Evolutionary conservation across 2,888 invertebrate species (phyloP), one percentile per base, ranked within the genome.

Genomic region (Heterodera filipjevi): DNA sequence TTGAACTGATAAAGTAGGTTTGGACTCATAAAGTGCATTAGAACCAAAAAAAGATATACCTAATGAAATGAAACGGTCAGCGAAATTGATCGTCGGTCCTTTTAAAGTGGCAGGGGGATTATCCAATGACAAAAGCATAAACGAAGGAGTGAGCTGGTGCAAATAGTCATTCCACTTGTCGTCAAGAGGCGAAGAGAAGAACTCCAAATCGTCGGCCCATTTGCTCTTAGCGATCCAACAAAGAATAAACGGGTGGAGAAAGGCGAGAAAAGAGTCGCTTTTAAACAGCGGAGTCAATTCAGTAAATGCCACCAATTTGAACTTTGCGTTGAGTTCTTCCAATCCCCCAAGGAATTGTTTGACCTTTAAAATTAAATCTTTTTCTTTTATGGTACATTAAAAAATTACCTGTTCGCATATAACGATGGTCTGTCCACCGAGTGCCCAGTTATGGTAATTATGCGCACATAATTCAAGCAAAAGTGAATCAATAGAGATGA

Each of bases 361-460:
- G 32, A 88, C 81, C 85, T 86, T 74, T n/a, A 71, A 59, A 59
- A n/a, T 53, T 53, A 2, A 35, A 68, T 3, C 39, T 30, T 14
- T 27, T n/a, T 66, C 14, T 14, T 46, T n/a, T n/a, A n/a, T n/a
- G 16, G 27, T 68, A 22, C 14, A 39, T 75, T 22, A 14, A 1
- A 35, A 39, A 32, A 6, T 46, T 32, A 86, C 86, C 81, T 88
- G 88, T 44, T 83, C 81, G 53, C 83, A 81, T 66, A 88, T 81
- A 19, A 88, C 86, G 49, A 86, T 68, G 12, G 86, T 84, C 77
- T 88, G 88, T n/a, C 88, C 88, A 35, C 86, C 87, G 12, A 89
- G 82, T 35, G 82, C 82, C 87, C 87, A 86, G 72, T 89, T 87
- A 80, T 88, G 88, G 79, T 89, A 88, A 59, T 78, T 80, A 80